phyloP scores from a whole-genome alignment of 2,113 vertebrate species.

The Prunella himalayana region DNA sequence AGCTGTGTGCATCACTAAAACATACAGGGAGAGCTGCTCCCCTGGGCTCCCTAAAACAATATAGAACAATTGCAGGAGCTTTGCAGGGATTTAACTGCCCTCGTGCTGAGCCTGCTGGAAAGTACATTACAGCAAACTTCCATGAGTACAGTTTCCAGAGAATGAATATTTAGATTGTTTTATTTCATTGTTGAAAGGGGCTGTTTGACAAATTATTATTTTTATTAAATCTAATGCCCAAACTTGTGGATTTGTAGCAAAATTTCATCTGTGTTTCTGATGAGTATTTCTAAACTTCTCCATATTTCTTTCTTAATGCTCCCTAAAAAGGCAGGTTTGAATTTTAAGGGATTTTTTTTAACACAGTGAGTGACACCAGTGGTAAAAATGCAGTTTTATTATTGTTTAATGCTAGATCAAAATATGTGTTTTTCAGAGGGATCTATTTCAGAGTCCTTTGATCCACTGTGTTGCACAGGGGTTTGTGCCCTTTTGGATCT shows the following conservation, averaged over 20 bases:
- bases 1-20: slow-evolving; percentile 14
- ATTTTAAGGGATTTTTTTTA: neutral
- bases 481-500: rapidly evolving
- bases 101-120: neutral
- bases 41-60: slow-evolving; percentile 26
- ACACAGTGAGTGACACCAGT: rapidly evolving
- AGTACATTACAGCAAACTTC: neutral
- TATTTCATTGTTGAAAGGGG: neutral
- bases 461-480: neutral
- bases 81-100: slow-evolving; percentile 2
- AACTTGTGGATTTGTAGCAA: neutral
- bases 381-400: neutral
- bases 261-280: neutral
- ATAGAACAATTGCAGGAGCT: slow-evolving; percentile 16
- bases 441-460: neutral
- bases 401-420: neutral
- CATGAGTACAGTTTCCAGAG: neutral
- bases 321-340: neutral
- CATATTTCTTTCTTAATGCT: neutral
- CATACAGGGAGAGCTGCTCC: slow-evolving; percentile 18
- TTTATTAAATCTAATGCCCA: neutral
- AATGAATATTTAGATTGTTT: neutral
- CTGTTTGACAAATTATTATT: neutral
- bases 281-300: neutral
- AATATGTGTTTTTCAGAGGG: neutral